These are phyloP conservation scores for Ptilodon capucinus DNA, from an alignment of 2,888 invertebrate genomes.

Conservation along the genomic window DNA sequence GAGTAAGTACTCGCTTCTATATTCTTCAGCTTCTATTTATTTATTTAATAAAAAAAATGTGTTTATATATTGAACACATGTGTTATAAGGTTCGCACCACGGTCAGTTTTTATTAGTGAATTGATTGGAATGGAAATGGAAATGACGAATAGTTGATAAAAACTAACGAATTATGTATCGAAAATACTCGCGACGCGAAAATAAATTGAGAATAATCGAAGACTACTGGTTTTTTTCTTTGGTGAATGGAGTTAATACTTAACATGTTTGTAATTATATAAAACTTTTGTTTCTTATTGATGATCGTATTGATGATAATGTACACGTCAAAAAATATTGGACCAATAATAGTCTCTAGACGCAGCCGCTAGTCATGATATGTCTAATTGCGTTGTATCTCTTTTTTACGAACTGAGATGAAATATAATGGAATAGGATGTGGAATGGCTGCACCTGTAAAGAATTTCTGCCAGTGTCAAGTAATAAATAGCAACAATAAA, in stretches of 20 bases:
- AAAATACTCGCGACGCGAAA: constrained; percentile 1
- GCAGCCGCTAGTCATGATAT: no score
- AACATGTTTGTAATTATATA: no score
- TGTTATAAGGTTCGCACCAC: background rate
- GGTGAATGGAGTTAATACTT: background rate
- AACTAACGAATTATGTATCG: background rate
- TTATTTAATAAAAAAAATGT: constrained; percentile 46
- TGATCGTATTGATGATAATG: no score
- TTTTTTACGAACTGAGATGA: no score
- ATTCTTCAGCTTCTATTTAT: constrained; percentile 62
- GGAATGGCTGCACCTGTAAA: no score
- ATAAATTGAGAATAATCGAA: constrained; percentile 3
- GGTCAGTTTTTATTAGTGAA: constrained; percentile 22
- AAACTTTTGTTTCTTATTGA: no score
- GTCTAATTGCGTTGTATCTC: no score
- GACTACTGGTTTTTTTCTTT: background rate
- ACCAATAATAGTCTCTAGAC: no score
- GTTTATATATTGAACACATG: constrained; percentile 12
- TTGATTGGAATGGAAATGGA: background rate
- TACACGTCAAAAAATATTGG: no score
- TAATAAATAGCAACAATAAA: no score
- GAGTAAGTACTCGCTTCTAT: constrained; percentile 47
- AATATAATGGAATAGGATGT: no score
- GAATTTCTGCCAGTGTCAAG: no score
- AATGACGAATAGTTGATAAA: background rate